Evolutionary conservation across 64 coral and sea anemone genomes (phyloP), one percentile per base, ranked within the genome.

Genomic region (Montipora sp.): DNA sequence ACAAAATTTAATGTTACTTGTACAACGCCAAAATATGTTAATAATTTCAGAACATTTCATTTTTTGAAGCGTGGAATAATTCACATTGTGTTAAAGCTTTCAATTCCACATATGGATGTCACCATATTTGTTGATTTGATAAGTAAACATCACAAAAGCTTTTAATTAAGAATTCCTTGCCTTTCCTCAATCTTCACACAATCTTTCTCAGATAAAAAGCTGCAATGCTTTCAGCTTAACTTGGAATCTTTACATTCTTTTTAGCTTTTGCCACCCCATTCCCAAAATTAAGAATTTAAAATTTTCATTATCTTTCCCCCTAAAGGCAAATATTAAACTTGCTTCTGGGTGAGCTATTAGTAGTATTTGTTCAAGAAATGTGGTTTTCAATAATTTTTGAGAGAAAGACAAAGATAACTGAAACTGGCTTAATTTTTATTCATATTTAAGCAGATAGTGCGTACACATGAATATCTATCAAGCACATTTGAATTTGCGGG

Each of bases 321-420:
- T 36, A 36, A 36, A 36, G 36, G 36, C 36, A 36, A 36, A 36
- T 36, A 36, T 36, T 36, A 36, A 36, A 36, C 36, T 36, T 36
- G 36, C 36, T 2, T 36, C 36, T 36, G 36, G 36, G 36, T 36
- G 36, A 36, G 0, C 0, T 36, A 36, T 36, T 36, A 36, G 36
- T 36, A 36, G 36, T 36, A 36, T 36, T 36, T 36, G 14, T 44
- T 14, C 5, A 46, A 8, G 27, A 44, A 75, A 14, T 36, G 46
- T 24, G 23, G 13, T 75, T 75, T 75, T 75, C 27, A 75, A 47
- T 75, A 75, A 12, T 75, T 4, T 78, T 78, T 78, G 9, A 78
- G 75, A 50, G 46, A 46, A 49, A 19, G 9, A 15, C 16, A 5
- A 45, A 15, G 23, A 3, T 76, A 46, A 13, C 5, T 76, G 10